Evolutionary conservation across 2,888 invertebrate species (phyloP).

Genomic region (Neoitamus cyanurus): DNA sequence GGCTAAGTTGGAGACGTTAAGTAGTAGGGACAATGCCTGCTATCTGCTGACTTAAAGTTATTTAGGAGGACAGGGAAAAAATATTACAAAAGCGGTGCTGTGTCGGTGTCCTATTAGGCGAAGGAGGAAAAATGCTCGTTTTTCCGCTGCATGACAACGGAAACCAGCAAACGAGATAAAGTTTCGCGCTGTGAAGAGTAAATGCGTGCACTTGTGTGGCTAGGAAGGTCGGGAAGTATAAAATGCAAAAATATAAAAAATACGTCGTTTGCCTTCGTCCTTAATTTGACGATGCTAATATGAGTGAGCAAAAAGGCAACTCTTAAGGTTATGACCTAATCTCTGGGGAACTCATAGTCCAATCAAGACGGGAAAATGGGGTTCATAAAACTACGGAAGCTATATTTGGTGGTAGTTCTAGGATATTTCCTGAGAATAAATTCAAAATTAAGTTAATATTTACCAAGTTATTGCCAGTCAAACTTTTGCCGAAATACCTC

Average conservation of each 20-base stretch:
- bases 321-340: not conserved
- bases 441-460: too few species aligned
- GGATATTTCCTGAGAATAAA: too few species aligned
- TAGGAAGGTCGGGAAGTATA: not conserved
- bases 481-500: too few species aligned
- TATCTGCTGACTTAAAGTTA: not conserved
- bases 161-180: not conserved
- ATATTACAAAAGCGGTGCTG: not conserved
- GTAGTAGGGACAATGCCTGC: not conserved
- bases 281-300: not conserved
- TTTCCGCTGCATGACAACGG: not conserved
- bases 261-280: not conserved
- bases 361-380: too few species aligned
- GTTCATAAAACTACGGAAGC: too few species aligned
- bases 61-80: not conserved
- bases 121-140: not conserved
- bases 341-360: not conserved
- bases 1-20: not conserved
- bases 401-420: too few species aligned
- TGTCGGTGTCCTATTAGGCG: not conserved
- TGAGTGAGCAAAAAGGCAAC: not conserved
- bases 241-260: not conserved
- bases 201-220: not conserved
- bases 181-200: not conserved
- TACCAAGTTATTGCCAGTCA: too few species aligned